Conservation (phyloP, 2,797 vertebrate species). For the Halcyon leucocephala region DNA sequence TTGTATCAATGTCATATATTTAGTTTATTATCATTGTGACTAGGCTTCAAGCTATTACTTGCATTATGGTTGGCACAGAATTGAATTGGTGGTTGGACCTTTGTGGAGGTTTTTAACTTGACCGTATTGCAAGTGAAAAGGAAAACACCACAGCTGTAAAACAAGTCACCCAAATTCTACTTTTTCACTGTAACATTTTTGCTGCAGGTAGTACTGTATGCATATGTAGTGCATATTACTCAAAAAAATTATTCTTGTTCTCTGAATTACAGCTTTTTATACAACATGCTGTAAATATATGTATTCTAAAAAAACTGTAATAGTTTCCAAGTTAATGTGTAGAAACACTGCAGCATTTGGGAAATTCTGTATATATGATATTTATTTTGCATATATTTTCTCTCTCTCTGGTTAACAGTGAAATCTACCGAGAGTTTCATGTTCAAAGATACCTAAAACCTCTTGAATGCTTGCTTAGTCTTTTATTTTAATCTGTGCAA, state of each 20-base stretch:
- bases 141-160: background rate
- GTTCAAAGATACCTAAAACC: background rate
- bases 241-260: background rate
- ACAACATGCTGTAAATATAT: background rate
- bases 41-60: background rate
- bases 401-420: background rate
- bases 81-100: background rate
- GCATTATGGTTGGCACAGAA: background rate
- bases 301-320: background rate
- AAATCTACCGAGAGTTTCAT: background rate
- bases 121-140: background rate
- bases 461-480: background rate
- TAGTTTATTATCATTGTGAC: background rate
- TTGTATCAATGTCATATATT: background rate
- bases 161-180: background rate
- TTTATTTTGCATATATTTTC: background rate
- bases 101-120: slow-evolving; percentile 1
- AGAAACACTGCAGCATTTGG: background rate
- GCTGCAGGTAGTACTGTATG: background rate
- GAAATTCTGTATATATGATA: background rate
- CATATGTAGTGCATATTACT: background rate
- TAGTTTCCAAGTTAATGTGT: background rate
- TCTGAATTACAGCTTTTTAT: background rate
- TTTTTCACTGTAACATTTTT: background rate
- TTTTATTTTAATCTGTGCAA: background rate